phyloP scores from a whole-genome alignment of 2,113 vertebrate species.

The Eonycteris spelaea region DNA sequence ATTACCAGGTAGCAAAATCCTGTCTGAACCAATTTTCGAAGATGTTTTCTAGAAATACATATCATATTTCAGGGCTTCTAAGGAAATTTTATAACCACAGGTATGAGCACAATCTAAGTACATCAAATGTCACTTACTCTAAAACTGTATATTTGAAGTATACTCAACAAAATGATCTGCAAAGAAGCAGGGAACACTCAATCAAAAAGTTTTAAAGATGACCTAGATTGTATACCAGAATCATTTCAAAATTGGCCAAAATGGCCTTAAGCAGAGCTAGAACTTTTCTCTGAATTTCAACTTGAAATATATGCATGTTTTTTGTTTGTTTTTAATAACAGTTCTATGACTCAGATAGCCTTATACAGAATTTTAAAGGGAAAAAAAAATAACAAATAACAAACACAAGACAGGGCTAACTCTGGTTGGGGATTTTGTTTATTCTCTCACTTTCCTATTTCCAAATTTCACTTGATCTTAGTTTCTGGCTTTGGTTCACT shows the following conservation, averaged over 20 bases:
- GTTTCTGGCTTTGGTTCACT: background rate
- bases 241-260: slow-evolving; percentile 25
- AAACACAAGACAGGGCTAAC: background rate
- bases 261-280: background rate
- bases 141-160: background rate
- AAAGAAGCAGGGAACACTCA: background rate
- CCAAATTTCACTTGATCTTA: background rate
- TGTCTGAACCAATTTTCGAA: background rate
- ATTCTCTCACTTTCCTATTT: slow-evolving; percentile 22
- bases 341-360: background rate
- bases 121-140: background rate
- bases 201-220: background rate
- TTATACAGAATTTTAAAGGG: background rate
- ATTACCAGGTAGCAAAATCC: background rate
- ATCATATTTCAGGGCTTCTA: background rate
- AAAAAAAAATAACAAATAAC: background rate
- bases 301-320: background rate
- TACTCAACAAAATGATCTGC: background rate
- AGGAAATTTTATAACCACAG: background rate
- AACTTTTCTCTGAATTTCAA: slow-evolving; percentile 37
- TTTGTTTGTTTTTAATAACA: background rate
- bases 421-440: background rate
- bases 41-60: background rate
- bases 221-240: background rate
- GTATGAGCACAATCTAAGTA: background rate